Conservation (phyloP, 1,140 invertebrate species). For the Drosophila bocqueti region DNA sequence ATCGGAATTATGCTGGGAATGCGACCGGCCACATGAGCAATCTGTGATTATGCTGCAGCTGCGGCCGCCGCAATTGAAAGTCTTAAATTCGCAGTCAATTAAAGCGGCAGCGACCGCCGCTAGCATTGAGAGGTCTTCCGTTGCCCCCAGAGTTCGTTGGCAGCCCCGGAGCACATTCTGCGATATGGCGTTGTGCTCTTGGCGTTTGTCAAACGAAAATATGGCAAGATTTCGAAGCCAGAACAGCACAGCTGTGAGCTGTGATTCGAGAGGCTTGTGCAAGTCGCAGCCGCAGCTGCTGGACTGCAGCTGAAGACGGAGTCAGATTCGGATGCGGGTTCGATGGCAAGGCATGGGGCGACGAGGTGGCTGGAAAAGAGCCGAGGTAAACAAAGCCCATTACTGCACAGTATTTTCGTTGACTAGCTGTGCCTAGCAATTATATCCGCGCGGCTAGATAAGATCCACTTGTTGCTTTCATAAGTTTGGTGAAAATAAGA, state of each 20-base stretch:
- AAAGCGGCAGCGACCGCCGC: neutral
- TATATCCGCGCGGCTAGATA: neutral
- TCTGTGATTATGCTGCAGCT: constrained; percentile 42
- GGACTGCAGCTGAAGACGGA: neutral
- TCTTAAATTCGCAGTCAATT: constrained; percentile 44
- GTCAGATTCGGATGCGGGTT: constrained; percentile 1
- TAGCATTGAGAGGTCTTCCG: constrained; percentile 36
- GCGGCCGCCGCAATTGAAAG: constrained; percentile 46
- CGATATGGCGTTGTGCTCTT: constrained; percentile 4
- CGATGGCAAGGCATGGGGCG: neutral
- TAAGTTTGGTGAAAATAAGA: neutral
- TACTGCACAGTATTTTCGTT: neutral
- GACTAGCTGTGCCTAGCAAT: neutral
- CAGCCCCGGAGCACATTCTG: constrained; percentile 1
- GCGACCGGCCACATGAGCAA: constrained; percentile 26
- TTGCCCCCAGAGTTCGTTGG: constrained; percentile 24
- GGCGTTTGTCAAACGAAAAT: constrained; percentile 16
- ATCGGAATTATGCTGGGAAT: constrained; percentile 52
- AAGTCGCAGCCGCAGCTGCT: constrained; percentile 21
- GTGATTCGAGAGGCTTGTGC: constrained; percentile 14
- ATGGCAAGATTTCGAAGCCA: neutral
- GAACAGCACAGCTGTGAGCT: constrained; percentile 10
- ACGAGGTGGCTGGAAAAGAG: neutral
- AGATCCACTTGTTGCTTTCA: neutral
- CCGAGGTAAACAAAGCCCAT: neutral